A percentile compares a stretch with the other conserved stretches of the same genome.
These are phyloP conservation scores for Drosophila novamexicana DNA, from an alignment of 1,140 invertebrate species.

Conservation along the genomic window DNA sequence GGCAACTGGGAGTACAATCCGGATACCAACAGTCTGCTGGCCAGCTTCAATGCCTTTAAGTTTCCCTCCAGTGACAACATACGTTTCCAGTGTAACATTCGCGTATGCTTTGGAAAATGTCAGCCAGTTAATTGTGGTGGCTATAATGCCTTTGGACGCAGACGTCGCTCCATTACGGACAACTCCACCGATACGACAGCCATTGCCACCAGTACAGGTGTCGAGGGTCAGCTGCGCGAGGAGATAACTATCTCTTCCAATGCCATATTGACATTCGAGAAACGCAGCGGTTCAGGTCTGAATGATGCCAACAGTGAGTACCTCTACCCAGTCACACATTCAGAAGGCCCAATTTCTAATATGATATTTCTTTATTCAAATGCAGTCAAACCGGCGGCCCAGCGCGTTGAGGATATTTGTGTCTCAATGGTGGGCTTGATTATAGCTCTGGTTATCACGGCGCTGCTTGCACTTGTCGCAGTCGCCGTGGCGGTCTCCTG, in stretches of 20 bases:
- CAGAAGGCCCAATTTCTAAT: background rate
- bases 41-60: constrained; percentile 97
- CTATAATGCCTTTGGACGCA: constrained; percentile 94
- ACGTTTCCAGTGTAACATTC: constrained; percentile 97
- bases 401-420: constrained; percentile 93
- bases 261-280: constrained; percentile 94
- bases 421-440: constrained; percentile 96
- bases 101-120: constrained; percentile 97
- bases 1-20: constrained; percentile 96
- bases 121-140: constrained; percentile 97
- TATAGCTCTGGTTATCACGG: constrained; percentile 95
- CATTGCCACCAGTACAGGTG: constrained; percentile 82
- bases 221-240: constrained; percentile 93
- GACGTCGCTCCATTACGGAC: constrained; percentile 87
- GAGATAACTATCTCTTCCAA: constrained; percentile 97
- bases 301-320: constrained; percentile 89
- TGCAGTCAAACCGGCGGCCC: constrained; percentile 86
- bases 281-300: constrained; percentile 88
- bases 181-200: constrained; percentile 86
- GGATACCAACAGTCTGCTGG: constrained; percentile 92
- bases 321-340: background rate
- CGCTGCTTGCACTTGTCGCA: constrained; percentile 94
- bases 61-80: constrained; percentile 98
- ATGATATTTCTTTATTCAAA: background rate
- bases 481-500: constrained; percentile 97